Evolutionary conservation across 2,888 invertebrate species (phyloP), one percentile per base, ranked within the genome.

Genomic region (Acanthosepion lycidas): DNA sequence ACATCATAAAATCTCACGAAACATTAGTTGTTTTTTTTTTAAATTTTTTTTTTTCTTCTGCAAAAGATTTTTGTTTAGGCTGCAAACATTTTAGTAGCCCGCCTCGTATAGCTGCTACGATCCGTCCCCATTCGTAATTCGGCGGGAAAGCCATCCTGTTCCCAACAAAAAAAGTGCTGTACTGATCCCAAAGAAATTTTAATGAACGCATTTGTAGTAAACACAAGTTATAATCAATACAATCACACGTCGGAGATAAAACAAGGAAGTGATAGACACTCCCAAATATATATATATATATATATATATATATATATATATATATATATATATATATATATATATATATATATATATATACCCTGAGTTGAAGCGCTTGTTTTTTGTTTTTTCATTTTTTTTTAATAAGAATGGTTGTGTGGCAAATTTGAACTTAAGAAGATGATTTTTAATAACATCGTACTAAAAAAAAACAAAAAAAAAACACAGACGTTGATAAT

Each of bases 231-330:
- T 92, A 92, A 48, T 48, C 20, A 92, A 26, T 48, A 48, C 42
- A 49, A 49, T 92, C 20, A 48, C 94, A 94, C 42, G 26, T 91
- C 51, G 59, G 26, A 48, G 53, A 42, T 42, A 64, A 92, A 51
- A 91, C 53, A 26, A 91, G 23, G 28, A 94, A 91, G 42, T 92
- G 59, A 59, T 26, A 94, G 33, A 92, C 91, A 23, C 23, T 59
- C 59, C 23, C 6, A 26, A 20, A 59, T 59, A 59, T 59, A 26
- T 59, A 59, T 59, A 59, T 59, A 59, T 59, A 59, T 59, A 55
- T 15, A 55, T 55, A 55, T 95, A 64, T 93, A 94, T 94, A 42
- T 93, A 91, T 95, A 64, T 95, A 95, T 94, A 94, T 59, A 95
- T 94, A 94, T 94, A 93, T 94, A 94, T 94, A 48, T 59, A 59